A percentile compares a stretch with the other conserved stretches of the same genome.
These are phyloP conservation scores for Coreoperca whiteheadi DNA, from an alignment of 2,113 vertebrate species.

Conservation along the genomic window DNA sequence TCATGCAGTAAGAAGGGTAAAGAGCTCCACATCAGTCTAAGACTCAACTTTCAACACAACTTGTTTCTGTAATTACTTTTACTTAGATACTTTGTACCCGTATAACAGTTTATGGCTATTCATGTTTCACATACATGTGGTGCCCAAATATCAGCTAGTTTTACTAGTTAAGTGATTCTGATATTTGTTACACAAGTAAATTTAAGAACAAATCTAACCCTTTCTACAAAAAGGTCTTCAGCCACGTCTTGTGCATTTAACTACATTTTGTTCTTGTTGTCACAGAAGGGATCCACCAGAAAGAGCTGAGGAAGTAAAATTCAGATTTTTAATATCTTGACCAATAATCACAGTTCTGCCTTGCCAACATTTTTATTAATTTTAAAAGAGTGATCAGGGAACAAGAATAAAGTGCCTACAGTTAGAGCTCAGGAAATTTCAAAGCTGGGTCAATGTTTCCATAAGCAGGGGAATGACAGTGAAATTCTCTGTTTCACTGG, in stretches of 20 bases:
- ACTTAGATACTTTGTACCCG: background rate
- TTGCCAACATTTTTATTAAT: background rate
- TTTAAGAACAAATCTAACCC: background rate
- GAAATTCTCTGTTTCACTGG: constrained; percentile 62
- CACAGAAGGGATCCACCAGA: background rate
- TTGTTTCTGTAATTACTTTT: constrained; percentile 12
- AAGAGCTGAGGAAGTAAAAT: background rate
- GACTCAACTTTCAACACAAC: constrained; percentile 22
- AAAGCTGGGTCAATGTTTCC: constrained; percentile 26
- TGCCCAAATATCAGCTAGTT: background rate
- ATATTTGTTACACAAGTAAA: background rate
- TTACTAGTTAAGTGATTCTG: background rate
- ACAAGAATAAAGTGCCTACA: background rate
- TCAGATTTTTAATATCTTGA: background rate
- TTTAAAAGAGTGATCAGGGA: background rate
- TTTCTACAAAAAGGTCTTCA: background rate
- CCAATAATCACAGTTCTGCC: constrained; percentile 10
- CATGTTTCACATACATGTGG: background rate
- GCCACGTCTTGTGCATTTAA: background rate
- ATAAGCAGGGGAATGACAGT: constrained; percentile 48
- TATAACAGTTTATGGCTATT: background rate
- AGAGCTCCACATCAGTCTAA: constrained; percentile 35
- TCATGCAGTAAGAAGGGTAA: constrained; percentile 42
- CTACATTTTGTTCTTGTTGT: background rate
- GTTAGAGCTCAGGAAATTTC: constrained; percentile 23